Base-by-base conservation (phyloP, 2,888 invertebrate species). In the Chalcosyrphus nemorum region DNA sequence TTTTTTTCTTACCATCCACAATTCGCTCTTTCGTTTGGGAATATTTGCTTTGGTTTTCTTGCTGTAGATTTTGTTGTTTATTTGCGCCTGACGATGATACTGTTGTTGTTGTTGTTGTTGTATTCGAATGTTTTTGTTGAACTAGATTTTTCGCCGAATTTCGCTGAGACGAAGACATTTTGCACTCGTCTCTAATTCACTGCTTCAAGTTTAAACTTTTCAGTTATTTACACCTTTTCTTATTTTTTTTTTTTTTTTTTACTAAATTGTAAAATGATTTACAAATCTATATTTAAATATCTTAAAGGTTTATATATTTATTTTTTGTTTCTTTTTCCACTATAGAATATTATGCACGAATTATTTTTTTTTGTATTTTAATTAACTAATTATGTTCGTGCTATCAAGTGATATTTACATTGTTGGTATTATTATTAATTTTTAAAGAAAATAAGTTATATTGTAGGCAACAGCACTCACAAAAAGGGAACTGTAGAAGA, bases 21-120 rank as follows among this genome's bases (percentile, higher is more conserved):
- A 91, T 88, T 56, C 90, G 90, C 68, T 90, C 90, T 87, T 78
- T 91, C 71, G 90, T 90, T 76, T 89, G 90, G 84, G 88, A 84
- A 72, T 91, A 91, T 87, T 88, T 89, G 86, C 88, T 89, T 86
- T 88, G 89, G 71, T 50, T 35, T 13, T 54, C 45, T n/a, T 76
- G 38, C 35, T 61, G 68, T 65, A 35, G 32, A 32, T 61, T 47
- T 15, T 35, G 32, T 71, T 89, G 90, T 88, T 89, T 90, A 87
- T 82, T 88, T 75, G 89, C 88, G 86, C 85, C 72, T 71, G 85
- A 75, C 52, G 86, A 59, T 19, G 86, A 32, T 35, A 54, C 43
- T 27, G 66, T 61, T 63, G 74, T 71, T 47, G 57, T 82, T 27
- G 66, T 61, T 63, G 74, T 71, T 47, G 57, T 82, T 81, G 86